Evolutionary conservation across 1,140 invertebrate genomes (phyloP), one percentile per base, ranked within the genome.

Genomic region (Lordiphosa collinella): DNA sequence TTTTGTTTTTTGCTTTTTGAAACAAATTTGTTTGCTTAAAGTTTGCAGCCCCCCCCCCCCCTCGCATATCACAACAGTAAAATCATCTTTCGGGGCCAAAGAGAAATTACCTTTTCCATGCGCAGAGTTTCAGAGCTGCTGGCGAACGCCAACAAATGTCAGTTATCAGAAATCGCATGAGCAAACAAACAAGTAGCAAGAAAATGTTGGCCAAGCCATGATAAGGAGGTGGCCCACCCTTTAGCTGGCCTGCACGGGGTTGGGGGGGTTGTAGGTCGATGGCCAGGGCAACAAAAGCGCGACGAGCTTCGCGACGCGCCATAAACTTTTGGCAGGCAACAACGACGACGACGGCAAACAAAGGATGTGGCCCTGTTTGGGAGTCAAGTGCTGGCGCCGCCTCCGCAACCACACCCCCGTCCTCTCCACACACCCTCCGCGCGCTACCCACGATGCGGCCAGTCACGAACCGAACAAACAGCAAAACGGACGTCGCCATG

Each of bases 141-240:
- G 56, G 48, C 75, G 47, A 61, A 50, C 54, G 54, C 64, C 60
- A 68, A 63, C 74, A 79, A 79, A 79, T 79, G 74, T 69, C 74
- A 79, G 74, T 75, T 79, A 80, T 70, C 66, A 70, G 61, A 70
- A 70, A 80, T 80, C 65, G 62, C 43, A 59, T 56, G 41, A 57
- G 70, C 69, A 75, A 74, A 80, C 75, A 70, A 80, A 75, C 75
- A 75, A 80, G 70, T 80, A 62, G 76, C 74, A 70, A 62, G 70
- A 63, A 66, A 66, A 74, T 79, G 73, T 78, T 78, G 73, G 73
- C 57, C 57, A 72, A 56, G 66, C 74, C 59, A 61, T 72, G 74
- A 78, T 78, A 78, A 72, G 47, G 13, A 48, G 46, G 46, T n/a
- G 32, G 32, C 43, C 14, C 32, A 7, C 7, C 14, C 11, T 11